These are phyloP conservation scores for Xestia sexstrigata DNA, from an alignment of 2,888 invertebrate genomes.

Conservation along the genomic window DNA sequence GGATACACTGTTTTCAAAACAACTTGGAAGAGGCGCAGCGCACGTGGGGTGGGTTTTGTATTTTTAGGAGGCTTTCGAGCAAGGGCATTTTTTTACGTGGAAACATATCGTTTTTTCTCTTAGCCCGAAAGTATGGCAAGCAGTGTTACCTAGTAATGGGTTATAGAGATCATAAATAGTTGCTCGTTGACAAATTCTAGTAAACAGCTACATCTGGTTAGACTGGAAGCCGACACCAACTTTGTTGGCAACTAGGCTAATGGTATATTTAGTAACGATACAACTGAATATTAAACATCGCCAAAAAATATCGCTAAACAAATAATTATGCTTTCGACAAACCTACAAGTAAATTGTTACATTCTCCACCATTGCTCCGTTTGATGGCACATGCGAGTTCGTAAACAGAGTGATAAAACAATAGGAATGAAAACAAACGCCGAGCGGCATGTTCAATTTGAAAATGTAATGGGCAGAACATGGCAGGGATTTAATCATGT, in stretches of 20 bases:
- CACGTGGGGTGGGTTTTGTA: neutral
- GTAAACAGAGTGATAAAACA: constrained; percentile 65
- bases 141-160: neutral
- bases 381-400: constrained; percentile 44
- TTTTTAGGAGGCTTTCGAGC: neutral
- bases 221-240: neutral
- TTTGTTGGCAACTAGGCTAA: neutral
- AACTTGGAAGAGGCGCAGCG: neutral
- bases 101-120: neutral
- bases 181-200: neutral
- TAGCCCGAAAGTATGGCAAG: neutral
- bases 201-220: neutral
- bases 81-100: neutral
- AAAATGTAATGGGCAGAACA: constrained; percentile 61
- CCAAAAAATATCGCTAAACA: neutral
- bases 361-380: constrained; percentile 23
- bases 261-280: neutral
- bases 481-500: constrained; percentile 50
- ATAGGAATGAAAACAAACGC: constrained; percentile 53
- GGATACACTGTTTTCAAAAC: neutral
- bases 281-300: neutral
- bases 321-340: neutral
- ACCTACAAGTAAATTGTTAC: constrained; percentile 10
- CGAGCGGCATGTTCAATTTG: constrained; percentile 57
- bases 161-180: neutral